phyloP scores from a whole-genome alignment of 1,140 invertebrate species.

The Stegodyphus mimosarum region DNA sequence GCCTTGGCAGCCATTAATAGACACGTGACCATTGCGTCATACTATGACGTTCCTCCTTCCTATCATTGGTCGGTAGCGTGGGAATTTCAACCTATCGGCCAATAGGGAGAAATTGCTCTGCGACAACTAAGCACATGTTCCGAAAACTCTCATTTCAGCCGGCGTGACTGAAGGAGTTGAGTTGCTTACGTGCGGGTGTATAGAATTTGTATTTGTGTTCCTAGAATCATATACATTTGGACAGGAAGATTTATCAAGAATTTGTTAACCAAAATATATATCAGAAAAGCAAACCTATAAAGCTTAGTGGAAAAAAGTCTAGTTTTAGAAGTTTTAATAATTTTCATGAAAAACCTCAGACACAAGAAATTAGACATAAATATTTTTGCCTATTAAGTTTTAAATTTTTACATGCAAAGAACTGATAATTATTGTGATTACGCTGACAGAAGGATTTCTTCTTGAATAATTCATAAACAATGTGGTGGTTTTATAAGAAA shows the following conservation, averaged over 20 bases:
- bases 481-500: conserved; percentile 5
- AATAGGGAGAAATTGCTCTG: conserved; percentile 18
- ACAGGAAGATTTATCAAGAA: neutral
- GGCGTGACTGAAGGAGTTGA: conserved; percentile 46
- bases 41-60: conserved; percentile 30
- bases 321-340: neutral
- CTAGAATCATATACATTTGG: neutral
- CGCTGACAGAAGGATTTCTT: neutral
- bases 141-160: conserved; percentile 49
- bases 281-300: neutral
- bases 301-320: neutral
- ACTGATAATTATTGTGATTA: neutral
- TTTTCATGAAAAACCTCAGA: neutral
- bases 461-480: neutral
- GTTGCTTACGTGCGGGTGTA: neutral
- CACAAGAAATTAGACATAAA: neutral
- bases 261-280: neutral
- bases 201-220: neutral
- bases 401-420: neutral
- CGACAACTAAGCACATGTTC: conserved; percentile 57
- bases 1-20: conserved; percentile 58
- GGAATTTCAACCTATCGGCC: conserved; percentile 54
- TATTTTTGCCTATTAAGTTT: neutral
- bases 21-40: conserved; percentile 44
- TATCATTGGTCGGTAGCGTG: conserved; percentile 58